Base-by-base conservation (phyloP, 2,888 invertebrate genomes). In the Cactoblastis cactorum region DNA sequence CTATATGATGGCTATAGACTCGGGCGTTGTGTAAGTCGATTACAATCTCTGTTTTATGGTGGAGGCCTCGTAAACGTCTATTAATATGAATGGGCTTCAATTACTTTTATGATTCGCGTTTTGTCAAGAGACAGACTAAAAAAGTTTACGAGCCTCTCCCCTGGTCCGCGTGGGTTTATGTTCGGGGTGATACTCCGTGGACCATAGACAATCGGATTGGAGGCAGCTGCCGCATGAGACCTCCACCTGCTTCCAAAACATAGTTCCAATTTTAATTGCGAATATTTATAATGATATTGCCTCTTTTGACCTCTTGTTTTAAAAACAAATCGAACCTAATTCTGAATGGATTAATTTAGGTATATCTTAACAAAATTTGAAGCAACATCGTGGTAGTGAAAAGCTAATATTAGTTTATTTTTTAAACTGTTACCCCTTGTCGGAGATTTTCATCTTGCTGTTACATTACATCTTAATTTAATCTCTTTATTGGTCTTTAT, bases 11-110 rank as follows among this genome's bases (percentile, higher is more conserved):
- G 63, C 71, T 71, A 69, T 73, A 72, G 71, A 63, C 72, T 69
- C 67, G 64, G 70, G 69, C 71, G 72, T 80, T 83, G 73, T 79
- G 74, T 78, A 82, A 86, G 78, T 62, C 56, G 84, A 84, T 83
- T 85, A 87, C 88, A 89, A 88, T 89, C 88, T 85, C 85, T 76
- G 83, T 87, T 89, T 89, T 89, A 89, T 87, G 81, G 81, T 66
- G 65, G 73, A 80, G 78, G 74, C 71, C 74, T 88, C 87, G 84
- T 90, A 90, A 90, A 89, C 76, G 89, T 89, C 90, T 88, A 88
- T 89, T 90, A 89, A 90, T 90, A 89, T 88, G 89, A 90, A 90
- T 90, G 83, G 87, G 79, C 77, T 79, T 83, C 89, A 90, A 90
- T 90, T 90, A 90, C 81, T 83, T 90, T 90, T 90, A 90, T 78